Evolutionary conservation across 2,797 vertebrate species (phyloP), one percentile per base, ranked within the genome.

Genomic region (Atherinosoma microstoma): DNA sequence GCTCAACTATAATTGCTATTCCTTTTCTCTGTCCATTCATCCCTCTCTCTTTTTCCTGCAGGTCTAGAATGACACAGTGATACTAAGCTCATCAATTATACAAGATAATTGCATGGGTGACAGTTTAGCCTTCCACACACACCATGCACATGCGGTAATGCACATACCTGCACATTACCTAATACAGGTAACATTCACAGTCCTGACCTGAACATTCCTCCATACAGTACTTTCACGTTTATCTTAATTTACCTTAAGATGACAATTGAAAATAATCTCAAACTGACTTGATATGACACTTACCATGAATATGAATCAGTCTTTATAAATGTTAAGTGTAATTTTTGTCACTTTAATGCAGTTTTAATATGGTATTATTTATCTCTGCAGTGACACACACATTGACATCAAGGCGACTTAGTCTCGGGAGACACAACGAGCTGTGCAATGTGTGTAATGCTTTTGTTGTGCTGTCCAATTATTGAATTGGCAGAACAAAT

Each of bases 31-130:
- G 27, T 79, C 60, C 58, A 59, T 78, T 73, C 60, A 32, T 76
- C 58, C 75, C 61, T 40, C 71, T 40, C 64, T 89, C 69, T 85
- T 79, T 86, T 80, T 66, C 27, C 51, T 69, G 83, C 66, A 40
- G 84, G 87, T 75, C 85, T 91, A 91, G 93, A 91, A 89, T 94
- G 81, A 92, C 94, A 88, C 29, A 5, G 47, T 57, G 87, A 89
- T 92, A 90, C 87, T 66, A 64, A 60, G 67, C 83, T 94, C 92
- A 95, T 95, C 58, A 76, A 95, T 95, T 93, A 95, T 95, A 76
- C 72, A 94, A 58, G 38, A 70, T 29, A 51, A 71, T 58, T 0
- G 59, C 86, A 90, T 75, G 58, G 78, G 64, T 79, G 76, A 79
- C 45, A 59, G 53, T 79, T 87, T 83, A 80, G 68, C 51, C 58